A percentile compares a stretch with the other conserved stretches of the same genome.
phyloP scores from a whole-genome alignment of 2,113 vertebrate species.

The Willisornis vidua region DNA sequence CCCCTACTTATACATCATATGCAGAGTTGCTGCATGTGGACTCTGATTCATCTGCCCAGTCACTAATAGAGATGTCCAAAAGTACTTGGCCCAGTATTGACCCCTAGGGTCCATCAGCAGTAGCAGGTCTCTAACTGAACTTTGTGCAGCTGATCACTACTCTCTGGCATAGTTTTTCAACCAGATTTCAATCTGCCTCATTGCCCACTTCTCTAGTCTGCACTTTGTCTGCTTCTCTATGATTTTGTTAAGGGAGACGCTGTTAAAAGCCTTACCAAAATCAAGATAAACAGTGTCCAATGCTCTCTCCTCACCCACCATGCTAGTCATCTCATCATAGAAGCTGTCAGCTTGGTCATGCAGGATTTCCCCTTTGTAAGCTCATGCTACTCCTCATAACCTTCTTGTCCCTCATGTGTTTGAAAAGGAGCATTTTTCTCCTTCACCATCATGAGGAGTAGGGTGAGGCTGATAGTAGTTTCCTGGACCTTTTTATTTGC shows the following conservation, averaged over 20 bases:
- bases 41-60: background rate
- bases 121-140: background rate
- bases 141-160: background rate
- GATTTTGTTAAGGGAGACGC: background rate
- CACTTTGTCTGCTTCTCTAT: background rate
- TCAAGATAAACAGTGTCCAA: background rate
- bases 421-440: background rate
- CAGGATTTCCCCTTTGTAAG: background rate
- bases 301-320: background rate
- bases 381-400: background rate
- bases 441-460: background rate
- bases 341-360: accelerated
- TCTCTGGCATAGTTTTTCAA: background rate
- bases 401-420: background rate
- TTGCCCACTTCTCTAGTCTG: background rate
- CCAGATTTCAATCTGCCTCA: background rate
- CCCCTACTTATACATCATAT: background rate
- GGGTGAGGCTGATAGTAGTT: background rate
- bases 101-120: background rate
- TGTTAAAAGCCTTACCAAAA: background rate
- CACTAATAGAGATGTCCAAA: background rate
- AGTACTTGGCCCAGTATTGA: background rate
- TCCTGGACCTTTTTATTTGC: background rate
- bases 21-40: background rate
- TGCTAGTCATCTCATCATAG: background rate